Evolutionary conservation across 2,113 vertebrate species (phyloP), one percentile per base, ranked within the genome.

Genomic region (Eupsittula cactorum): DNA sequence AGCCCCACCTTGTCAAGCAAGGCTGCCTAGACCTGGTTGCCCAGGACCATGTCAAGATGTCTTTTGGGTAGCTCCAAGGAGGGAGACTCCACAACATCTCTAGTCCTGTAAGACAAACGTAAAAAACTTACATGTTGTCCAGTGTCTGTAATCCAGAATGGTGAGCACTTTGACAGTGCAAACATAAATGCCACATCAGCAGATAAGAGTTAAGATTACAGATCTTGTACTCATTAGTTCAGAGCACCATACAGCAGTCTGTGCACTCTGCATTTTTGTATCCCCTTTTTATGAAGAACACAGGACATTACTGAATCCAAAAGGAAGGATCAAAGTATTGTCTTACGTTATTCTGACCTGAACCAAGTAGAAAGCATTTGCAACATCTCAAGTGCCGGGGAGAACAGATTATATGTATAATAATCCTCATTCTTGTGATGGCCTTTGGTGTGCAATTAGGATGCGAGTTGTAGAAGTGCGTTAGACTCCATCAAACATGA

Each of bases 361-460:
- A 81, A 49, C 16, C 28, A 39, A 49, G 10, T 17, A 19, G 35
- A 90, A 74, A 42, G 7, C 28, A 60, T n/a, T 82, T 60, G 44
- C 42, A 75, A 7, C 19, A 35, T 23, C 37, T 42, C 41, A 62
- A n/a, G 20, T 53, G 44, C 63, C 3, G 1, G 57, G 46, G 13
- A 29, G 25, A 81, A 4, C 2, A 24, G 37, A 13, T 24, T 16
- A 6, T 7, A 13, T 20, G 15, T 31, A 14, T 1, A 20, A 6
- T 3, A 44, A 23, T 52, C 47, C 41, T 31, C 52, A 13, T 1
- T 83, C 73, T 46, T 59, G 15, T 7, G 24, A 6, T 2, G 27
- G 67, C 27, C 57, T 47, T 16, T 0, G 0, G 7, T 2, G 0
- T 16, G 21, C 4, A 3, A 15, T 10, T 53, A 42, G 37, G 46